Evolutionary conservation across 2,113 vertebrate species (phyloP), one percentile per base, ranked within the genome.

Genomic region (Pelodiscus sinensis): DNA sequence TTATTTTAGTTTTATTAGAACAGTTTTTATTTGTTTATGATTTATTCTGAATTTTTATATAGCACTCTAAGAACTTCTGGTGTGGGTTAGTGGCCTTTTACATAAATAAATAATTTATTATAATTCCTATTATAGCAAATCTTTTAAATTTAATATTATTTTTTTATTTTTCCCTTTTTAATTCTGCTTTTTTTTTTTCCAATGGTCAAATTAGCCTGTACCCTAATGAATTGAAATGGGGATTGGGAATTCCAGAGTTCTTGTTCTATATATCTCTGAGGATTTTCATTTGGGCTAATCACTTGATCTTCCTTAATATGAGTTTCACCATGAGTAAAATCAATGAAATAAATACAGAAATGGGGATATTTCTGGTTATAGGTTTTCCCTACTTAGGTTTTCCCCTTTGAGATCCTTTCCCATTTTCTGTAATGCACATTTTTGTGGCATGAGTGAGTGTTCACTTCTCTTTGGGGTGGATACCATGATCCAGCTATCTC

Each of bases 221-320:
- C 52, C 65, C 65, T 84, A 25, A 29, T 85, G 85, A 22, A 29
- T 92, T 65, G 29, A 87, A 73, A 35, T 54, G 0, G 55, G 83
- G 52, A 0, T 68, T 82, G 19, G 7, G 60, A 82, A 65, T 8
- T 77, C 0, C 0, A 71, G 65, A 35, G 65, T 2, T 71, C n/a
- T 21, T 71, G 18, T 71, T 71, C n/a, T 35, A 19, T 71, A 4
- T 11, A 5, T 71, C 65, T 71, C 10, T 71, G 65, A 71, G 65
- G 65, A 71, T 71, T 71, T 71, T 21, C 65, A 35, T 71, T 71
- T 21, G 65, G 18, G 65, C 16, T 35, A 35, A 19, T 71, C 65
- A 21, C 65, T 21, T 35, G 65, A 71, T 21, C 9, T 35, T 71
- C 65, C n/a, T 71, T 16, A 31, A 21, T 35, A 31, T 71, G n/a